Percentiles rank a stretch among this genome's conserved stretches.
These are phyloP conservation scores for Passer domesticus DNA, from an alignment of 2,113 vertebrate species.

Conservation along the genomic window DNA sequence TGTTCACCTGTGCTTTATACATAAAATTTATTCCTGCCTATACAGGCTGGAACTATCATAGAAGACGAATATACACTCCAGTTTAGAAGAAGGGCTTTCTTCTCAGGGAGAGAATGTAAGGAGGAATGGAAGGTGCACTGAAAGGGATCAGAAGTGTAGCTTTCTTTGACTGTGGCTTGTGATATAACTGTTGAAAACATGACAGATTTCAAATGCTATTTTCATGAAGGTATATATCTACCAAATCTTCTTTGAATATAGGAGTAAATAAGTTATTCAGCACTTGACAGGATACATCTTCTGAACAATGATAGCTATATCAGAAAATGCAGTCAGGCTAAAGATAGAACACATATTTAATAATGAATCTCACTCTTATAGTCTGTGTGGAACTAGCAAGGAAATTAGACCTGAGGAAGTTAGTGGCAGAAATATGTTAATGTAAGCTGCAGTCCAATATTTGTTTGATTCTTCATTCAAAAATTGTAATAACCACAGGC, in stretches of 20 bases:
- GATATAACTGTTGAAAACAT: background rate
- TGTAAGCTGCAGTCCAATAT: background rate
- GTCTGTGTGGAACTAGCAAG: background rate
- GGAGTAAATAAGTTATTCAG: background rate
- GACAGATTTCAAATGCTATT: background rate
- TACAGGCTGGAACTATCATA: background rate
- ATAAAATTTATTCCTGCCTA: background rate
- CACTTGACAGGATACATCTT: background rate
- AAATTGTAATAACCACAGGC: background rate
- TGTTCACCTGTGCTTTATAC: background rate
- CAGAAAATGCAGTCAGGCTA: background rate
- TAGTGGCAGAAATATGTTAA: background rate
- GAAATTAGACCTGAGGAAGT: background rate
- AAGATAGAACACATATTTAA: background rate
- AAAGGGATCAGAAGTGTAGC: accelerated
- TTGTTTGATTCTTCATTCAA: background rate
- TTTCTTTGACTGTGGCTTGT: background rate
- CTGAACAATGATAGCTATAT: background rate
- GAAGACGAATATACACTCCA: accelerated
- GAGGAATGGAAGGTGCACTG: background rate
- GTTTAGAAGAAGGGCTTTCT: background rate
- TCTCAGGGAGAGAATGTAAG: background rate
- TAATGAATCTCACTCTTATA: background rate
- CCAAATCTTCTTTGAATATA: background rate
- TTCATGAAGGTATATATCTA: background rate